Conservation (phyloP, 2,888 invertebrate species). For the Heliconius cydno region DNA sequence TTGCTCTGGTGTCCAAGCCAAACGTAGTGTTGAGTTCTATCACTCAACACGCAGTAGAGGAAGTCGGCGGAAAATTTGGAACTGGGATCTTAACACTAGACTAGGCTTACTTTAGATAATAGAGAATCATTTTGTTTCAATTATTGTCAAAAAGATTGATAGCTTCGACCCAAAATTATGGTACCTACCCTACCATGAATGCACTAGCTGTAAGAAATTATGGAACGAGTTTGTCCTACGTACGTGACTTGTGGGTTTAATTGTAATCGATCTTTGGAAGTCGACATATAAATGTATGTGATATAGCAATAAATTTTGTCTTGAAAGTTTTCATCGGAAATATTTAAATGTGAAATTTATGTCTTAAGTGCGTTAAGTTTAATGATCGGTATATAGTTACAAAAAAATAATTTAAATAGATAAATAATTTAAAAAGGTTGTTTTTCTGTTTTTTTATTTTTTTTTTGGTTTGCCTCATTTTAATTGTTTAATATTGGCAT, state of each 20-base stretch:
- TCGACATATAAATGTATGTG: not conserved
- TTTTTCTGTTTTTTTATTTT: too few relatives aligned
- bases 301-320: not conserved
- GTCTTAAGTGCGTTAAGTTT: not conserved
- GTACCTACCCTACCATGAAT: not conserved
- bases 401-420: too few relatives aligned
- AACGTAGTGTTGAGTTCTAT: too few relatives aligned
- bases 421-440: too few relatives aligned
- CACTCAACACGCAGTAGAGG: too few relatives aligned
- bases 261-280: not conserved
- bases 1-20: too few relatives aligned
- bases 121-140: too few relatives aligned
- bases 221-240: not conserved
- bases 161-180: conserved; percentile 25
- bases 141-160: conserved; percentile 34
- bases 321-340: not conserved
- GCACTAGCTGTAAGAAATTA: conserved; percentile 10
- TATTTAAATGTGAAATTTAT: not conserved
- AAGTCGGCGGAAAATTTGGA: too few relatives aligned
- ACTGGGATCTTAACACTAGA: too few relatives aligned
- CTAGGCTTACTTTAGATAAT: too few relatives aligned
- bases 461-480: too few relatives aligned
- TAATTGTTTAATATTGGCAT: too few relatives aligned
- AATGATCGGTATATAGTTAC: not conserved
- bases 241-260: conserved; percentile 13